Conservation (phyloP, 2,888 invertebrate genomes). For the Pilophorus perplexus region DNA sequence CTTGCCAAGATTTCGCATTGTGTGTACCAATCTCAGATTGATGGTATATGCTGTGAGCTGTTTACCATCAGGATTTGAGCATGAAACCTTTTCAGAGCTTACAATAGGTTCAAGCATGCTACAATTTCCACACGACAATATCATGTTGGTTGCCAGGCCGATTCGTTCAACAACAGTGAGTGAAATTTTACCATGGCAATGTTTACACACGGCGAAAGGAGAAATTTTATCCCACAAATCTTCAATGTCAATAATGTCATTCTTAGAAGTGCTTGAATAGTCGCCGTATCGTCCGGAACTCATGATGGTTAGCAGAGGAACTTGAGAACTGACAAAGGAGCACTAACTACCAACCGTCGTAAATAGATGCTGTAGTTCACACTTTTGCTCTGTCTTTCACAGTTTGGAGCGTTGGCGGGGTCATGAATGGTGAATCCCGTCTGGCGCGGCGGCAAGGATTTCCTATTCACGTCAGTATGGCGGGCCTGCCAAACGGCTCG, state of each 20-base stretch:
- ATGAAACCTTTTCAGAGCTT: background rate
- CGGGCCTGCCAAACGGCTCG: constrained; percentile 29
- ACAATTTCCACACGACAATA: background rate
- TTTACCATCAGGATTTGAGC: constrained; percentile 1
- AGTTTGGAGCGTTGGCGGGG: constrained; percentile 25
- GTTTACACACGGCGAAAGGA: constrained; percentile 4
- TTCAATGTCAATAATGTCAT: too few species aligned
- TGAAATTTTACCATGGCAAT: background rate
- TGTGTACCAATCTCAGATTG: background rate
- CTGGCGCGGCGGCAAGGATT: constrained; percentile 1
- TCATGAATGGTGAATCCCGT: constrained; percentile 14
- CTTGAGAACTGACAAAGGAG: background rate
- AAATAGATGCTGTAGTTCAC: background rate
- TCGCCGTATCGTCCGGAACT: background rate
- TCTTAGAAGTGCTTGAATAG: too few species aligned
- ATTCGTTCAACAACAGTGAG: background rate
- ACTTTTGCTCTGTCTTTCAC: background rate
- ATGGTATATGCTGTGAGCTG: background rate
- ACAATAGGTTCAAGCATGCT: background rate
- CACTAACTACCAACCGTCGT: too few species aligned
- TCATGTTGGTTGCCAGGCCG: background rate
- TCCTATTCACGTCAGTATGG: constrained; percentile 21
- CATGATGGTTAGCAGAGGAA: background rate
- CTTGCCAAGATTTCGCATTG: constrained; percentile 4
- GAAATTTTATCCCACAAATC: background rate